These are phyloP conservation scores for Notechis scutatus DNA, from an alignment of 2,113 vertebrate species.

Conservation along the genomic window DNA sequence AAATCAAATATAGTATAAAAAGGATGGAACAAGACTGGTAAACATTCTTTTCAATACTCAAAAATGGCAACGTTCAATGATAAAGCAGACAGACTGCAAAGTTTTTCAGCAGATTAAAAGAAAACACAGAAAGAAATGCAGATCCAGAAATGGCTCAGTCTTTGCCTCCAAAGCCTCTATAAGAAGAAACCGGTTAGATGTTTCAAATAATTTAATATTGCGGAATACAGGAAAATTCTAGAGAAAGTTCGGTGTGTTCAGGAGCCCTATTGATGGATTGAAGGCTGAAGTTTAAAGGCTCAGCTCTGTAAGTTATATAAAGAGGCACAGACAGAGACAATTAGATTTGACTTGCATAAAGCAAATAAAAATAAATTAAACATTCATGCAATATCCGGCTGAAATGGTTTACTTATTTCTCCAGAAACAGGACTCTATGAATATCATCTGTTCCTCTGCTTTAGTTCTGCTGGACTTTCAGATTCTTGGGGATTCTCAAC, in stretches of 20 bases:
- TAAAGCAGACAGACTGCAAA: background rate
- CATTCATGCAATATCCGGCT: background rate
- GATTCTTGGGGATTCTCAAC: background rate
- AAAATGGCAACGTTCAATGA: background rate
- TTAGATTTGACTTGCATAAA: background rate
- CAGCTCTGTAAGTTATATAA: background rate
- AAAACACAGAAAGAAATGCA: background rate
- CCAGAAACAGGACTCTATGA: background rate
- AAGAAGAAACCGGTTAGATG: background rate
- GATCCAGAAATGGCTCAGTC: background rate
- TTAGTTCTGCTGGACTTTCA: background rate
- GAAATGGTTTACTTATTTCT: background rate
- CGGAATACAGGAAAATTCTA: background rate
- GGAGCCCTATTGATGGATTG: background rate
- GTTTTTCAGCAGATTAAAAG: background rate
- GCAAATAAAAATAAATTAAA: background rate
- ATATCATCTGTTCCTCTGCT: background rate
- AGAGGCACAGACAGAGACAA: background rate
- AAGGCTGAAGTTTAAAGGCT: background rate
- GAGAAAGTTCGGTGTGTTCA: background rate
- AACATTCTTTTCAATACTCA: background rate
- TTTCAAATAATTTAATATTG: background rate
- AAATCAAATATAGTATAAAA: background rate
- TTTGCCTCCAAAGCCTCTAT: background rate
- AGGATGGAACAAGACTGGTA: background rate